Evolutionary conservation across 2,113 vertebrate genomes (phyloP).

Genomic region (Melanerpes aurifrons): DNA sequence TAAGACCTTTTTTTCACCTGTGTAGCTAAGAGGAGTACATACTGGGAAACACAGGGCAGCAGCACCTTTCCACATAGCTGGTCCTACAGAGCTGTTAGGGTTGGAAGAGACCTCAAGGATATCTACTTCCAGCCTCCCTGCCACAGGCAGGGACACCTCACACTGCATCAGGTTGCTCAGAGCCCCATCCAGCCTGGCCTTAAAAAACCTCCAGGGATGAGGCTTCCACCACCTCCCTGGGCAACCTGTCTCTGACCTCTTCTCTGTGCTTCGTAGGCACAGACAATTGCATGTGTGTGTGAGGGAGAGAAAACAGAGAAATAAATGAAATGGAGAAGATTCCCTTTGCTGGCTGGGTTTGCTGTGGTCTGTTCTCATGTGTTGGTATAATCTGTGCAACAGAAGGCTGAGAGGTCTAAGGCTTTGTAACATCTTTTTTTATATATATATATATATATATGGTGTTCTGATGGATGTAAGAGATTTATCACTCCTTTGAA

Average conservation of each 20-base stretch:
- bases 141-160: too few relatives aligned
- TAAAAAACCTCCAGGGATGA: too few relatives aligned
- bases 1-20: not conserved
- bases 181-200: too few relatives aligned
- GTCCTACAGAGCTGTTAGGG: not conserved
- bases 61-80: not conserved
- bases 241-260: not conserved
- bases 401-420: not conserved
- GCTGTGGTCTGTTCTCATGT: not conserved
- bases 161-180: too few relatives aligned
- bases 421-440: not conserved
- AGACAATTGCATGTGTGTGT: rapidly evolving
- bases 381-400: not conserved
- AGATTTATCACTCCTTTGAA: not conserved
- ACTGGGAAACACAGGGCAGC: not conserved
- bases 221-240: too few relatives aligned
- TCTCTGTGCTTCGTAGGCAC: not conserved
- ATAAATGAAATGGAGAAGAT: not conserved
- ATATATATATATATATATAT: too few relatives aligned
- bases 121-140: too few relatives aligned
- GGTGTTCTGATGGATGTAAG: not conserved
- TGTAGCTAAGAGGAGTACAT: not conserved
- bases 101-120: too few relatives aligned
- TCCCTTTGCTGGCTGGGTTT: not conserved
- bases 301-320: not conserved